A percentile compares a stretch with the other conserved stretches of the same genome.
These are phyloP conservation scores for Mycteria americana DNA, from an alignment of 2,797 vertebrate genomes.

Conservation along the genomic window DNA sequence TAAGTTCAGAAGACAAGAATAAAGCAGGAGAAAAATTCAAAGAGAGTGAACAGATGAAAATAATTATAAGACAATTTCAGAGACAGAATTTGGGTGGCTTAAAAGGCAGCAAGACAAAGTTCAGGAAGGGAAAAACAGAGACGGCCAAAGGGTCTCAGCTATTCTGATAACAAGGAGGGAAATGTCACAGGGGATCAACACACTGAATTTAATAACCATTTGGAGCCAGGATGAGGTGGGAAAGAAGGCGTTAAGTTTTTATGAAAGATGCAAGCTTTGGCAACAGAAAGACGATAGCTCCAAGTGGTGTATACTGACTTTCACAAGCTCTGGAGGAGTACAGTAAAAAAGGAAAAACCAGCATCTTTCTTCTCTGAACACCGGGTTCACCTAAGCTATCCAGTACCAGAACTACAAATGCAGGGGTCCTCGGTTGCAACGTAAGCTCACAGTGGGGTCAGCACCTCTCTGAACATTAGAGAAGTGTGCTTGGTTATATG, in stretches of 20 bases:
- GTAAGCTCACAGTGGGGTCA: not conserved
- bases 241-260: not conserved
- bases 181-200: not conserved
- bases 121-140: not conserved
- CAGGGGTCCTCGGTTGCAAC: not conserved
- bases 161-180: constrained; percentile 6
- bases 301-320: not conserved
- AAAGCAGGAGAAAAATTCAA: not conserved
- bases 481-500: not conserved
- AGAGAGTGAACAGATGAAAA: not conserved
- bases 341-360: not conserved
- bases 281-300: not conserved
- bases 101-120: not conserved
- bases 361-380: not conserved
- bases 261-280: not conserved
- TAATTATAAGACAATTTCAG: not conserved
- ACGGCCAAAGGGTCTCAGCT: not conserved
- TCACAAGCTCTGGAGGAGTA: not conserved
- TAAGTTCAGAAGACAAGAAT: not conserved
- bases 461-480: not conserved
- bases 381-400: fast-evolving
- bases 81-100: constrained; percentile 14
- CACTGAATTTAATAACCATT: not conserved
- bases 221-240: not conserved
- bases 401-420: not conserved